Evolutionary conservation across 2,113 vertebrate genomes (phyloP).

Genomic region (Apodemus sylvaticus): DNA sequence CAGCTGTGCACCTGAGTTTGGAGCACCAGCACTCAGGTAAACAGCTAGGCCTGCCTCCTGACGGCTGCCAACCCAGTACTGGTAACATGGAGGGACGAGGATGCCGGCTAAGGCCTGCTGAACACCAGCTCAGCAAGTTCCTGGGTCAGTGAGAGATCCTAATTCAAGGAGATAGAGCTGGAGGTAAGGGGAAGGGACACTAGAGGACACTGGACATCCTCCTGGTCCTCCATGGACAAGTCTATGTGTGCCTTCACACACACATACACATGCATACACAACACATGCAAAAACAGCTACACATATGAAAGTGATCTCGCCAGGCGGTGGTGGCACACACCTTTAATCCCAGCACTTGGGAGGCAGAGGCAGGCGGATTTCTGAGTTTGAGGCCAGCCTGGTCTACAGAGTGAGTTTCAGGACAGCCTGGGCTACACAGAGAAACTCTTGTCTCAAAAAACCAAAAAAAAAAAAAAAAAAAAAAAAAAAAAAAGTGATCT

Average conservation of each 20-base stretch:
- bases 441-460: too few species aligned
- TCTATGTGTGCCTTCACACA: too few species aligned
- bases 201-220: not conserved
- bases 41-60: not conserved
- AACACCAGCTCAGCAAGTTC: not conserved
- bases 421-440: too few species aligned
- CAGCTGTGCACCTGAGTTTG: not conserved
- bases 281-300: not conserved
- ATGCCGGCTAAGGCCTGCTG: not conserved
- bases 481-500: too few species aligned
- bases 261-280: not conserved
- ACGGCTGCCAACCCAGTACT: not conserved
- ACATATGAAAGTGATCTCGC: conserved; percentile 41
- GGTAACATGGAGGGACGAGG: not conserved
- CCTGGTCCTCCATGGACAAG: not conserved
- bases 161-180: too few species aligned
- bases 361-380: too few species aligned
- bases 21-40: not conserved
- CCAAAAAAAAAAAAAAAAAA: too few species aligned
- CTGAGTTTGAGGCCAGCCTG: too few species aligned
- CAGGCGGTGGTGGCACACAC: too few species aligned
- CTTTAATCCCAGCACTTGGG: too few species aligned
- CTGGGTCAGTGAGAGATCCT: not conserved
- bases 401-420: too few species aligned
- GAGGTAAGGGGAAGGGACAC: not conserved